Evolutionary conservation across 2,113 vertebrate genomes (phyloP), one percentile per base, ranked within the genome.

Genomic region (Athene cunicularia): DNA sequence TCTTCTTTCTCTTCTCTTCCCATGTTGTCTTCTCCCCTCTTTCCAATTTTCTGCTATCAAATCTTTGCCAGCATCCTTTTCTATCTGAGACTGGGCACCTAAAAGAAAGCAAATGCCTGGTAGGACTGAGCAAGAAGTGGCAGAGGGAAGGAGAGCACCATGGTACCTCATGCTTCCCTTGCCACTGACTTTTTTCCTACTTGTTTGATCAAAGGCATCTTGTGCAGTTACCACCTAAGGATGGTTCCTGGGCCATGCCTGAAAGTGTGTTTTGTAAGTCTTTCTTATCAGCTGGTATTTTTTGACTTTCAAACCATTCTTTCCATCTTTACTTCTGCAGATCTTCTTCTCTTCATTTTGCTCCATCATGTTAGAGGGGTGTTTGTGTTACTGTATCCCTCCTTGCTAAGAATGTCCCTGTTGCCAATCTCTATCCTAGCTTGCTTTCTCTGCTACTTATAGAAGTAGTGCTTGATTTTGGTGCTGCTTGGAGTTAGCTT

Each of bases 1-100:
- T 68, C 22, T 52, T 86, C 32, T 79, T 60, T 92, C 16, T 82
- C 8, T 87, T 84, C 8, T 39, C 32, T 75, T 85, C 49, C 27
- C 28, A 49, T 0, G 0, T 49, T 64, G n/a, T 67, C 64, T 74
- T 94, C 17, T 83, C 11, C 19, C 2, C 2, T 26, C 28, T 62
- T 30, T 88, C 30, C 52, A 62, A 12, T 59, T 43, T 67, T 87
- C 43, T 75, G 5, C 30, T 87, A 45, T 32, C 24, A 58, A 68
- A 35, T 70, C 30, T 72, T 66, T 92, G 27, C n/a, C n/a, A 70
- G 19, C 35, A 70, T 76, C 30, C 3, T 93, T 47, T 92, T 60
- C 43, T 75, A 4, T 43, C 53, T 33, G 27, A 63, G 28, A 33
- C 6, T 90, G 27, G 53, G 23, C 32, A 56, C 24, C 12, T 26